These are phyloP conservation scores for Trachemys scripta DNA, from an alignment of 2,113 vertebrate genomes.

Conservation along the genomic window DNA sequence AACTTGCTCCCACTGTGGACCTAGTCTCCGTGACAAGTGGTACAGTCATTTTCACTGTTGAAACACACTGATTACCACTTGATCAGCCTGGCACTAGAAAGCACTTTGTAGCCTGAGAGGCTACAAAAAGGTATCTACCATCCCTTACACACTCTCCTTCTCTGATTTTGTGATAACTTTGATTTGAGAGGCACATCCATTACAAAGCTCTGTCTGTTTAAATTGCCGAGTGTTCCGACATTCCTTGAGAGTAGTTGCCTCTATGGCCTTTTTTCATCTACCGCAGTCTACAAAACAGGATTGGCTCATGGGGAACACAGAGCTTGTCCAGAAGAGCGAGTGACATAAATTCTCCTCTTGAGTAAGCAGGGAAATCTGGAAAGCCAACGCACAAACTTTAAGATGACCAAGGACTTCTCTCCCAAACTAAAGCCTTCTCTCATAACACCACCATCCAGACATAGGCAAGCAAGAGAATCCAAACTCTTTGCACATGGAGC, in stretches of 20 bases:
- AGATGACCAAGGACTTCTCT: not conserved
- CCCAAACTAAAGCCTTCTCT: conserved; percentile 5
- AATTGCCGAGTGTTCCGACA: not conserved
- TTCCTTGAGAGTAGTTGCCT: not conserved
- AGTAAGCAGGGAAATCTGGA: not conserved
- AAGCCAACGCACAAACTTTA: not conserved
- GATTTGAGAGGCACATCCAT: not conserved
- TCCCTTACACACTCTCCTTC: not conserved
- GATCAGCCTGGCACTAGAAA: not conserved
- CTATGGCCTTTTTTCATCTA: not conserved
- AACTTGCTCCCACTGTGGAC: not conserved
- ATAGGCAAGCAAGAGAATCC: not conserved
- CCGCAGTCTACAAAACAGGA: not conserved
- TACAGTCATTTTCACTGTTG: too few relatives aligned
- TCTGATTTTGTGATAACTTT: not conserved
- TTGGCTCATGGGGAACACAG: not conserved
- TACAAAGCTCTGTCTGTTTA: not conserved
- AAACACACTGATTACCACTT: not conserved
- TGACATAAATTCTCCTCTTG: not conserved
- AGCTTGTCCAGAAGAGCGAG: not conserved
- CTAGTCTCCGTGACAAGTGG: not conserved
- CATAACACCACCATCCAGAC: not conserved
- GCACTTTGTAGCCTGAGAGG: not conserved
- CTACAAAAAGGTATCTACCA: not conserved
- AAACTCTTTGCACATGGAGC: conserved; percentile 30